Evolutionary conservation across 2,888 invertebrate genomes (phyloP).

Genomic region (Blastobasis adustella): DNA sequence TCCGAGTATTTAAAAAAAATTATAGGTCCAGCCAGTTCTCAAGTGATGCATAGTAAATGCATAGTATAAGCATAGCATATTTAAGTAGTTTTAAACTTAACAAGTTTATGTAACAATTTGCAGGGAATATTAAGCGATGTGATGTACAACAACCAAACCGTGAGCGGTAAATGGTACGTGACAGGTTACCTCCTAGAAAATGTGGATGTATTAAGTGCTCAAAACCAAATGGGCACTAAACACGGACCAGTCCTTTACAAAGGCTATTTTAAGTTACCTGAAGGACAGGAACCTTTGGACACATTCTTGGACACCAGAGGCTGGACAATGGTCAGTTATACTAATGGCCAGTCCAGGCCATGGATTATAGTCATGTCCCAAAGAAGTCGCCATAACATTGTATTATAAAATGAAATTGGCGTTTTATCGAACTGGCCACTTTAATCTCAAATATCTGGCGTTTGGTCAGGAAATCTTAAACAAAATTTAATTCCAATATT

Average conservation of each 20-base stretch:
- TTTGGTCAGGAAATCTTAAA: not conserved
- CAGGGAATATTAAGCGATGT: constrained; percentile 77
- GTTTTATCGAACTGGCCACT: constrained; percentile 25
- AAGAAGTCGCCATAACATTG: too few relatives aligned
- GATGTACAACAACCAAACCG: constrained; percentile 52
- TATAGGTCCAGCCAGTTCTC: too few relatives aligned
- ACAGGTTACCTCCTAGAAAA: constrained; percentile 73
- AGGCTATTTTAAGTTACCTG: constrained; percentile 49
- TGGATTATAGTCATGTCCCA: too few relatives aligned
- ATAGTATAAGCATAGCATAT: too few relatives aligned
- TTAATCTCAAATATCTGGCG: constrained; percentile 66
- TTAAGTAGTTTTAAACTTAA: too few relatives aligned
- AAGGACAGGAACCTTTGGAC: constrained; percentile 74
- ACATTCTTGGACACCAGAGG: constrained; percentile 84
- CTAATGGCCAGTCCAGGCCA: too few relatives aligned
- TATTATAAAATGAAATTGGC: not conserved
- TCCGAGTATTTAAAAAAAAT: too few relatives aligned
- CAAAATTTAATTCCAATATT: not conserved
- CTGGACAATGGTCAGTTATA: constrained; percentile 82
- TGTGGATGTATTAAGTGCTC: constrained; percentile 19
- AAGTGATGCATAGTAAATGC: too few relatives aligned
- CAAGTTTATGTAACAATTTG: too few relatives aligned
- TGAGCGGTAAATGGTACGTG: constrained; percentile 78
- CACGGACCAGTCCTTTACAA: constrained; percentile 75
- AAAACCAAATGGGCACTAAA: constrained; percentile 3